Base-by-base conservation (phyloP, 2,797 vertebrate species). In the Amphiprion clarkii region DNA sequence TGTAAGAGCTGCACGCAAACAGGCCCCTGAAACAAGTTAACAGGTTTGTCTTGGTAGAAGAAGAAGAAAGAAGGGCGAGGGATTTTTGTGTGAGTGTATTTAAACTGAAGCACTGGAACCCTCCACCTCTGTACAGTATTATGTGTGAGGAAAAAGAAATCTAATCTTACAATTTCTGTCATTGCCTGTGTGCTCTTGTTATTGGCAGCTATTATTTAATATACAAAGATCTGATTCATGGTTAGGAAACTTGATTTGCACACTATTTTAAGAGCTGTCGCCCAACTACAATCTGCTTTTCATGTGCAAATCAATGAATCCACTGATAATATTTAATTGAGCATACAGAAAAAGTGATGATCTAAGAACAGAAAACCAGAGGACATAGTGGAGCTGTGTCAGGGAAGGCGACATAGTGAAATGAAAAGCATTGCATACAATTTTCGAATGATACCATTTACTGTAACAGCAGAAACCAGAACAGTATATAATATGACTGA, bases 1-100 rank as follows among this genome's bases (percentile, higher is more conserved):
- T 85, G 82, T 69, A 42, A 31, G 58, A 82, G 66, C 65, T 39
- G 39, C 48, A 36, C 60, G 84, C 60, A 85, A 82, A 78, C 27
- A 10, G 55, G 55, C 58, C 67, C 19, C 62, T 71, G 21, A 63
- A 82, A 79, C 60, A 66, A 67, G 72, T 79, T 85, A 79, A 70
- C 76, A 72, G 65, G 70, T 82, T 87, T 86, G 65, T 76, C 5
- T 74, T 60, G 48, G 49, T 79, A 7, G 58, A 44, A 63, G 57
- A 73, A 73, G 64, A 74, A 65, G 75, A 27, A 27, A 27, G 49
- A 63, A 4, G 3, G 29, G 42, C 21, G 23, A n/a, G 14, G 57
- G 21, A 23, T 39, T 69, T 71, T 31, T 67, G 25, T 67, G 44
- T 52, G 29, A 25, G 49, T 58, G 49, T 57, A 36, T 75, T 66